Base-by-base conservation (phyloP, 2,113 vertebrate species). In the Megaceryle maxima region DNA sequence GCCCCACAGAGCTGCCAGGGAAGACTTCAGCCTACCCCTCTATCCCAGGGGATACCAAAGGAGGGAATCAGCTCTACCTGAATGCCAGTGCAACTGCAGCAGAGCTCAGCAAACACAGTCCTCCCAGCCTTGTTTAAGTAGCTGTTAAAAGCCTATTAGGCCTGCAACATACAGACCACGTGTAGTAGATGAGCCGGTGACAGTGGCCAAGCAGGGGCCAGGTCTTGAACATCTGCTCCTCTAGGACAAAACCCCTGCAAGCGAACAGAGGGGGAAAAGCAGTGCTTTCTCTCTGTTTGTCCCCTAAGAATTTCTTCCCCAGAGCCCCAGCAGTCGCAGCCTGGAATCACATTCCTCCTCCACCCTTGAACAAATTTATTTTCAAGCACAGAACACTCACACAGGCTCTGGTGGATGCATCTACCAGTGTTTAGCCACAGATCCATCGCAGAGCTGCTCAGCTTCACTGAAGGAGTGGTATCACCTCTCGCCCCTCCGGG, bases 361-460 rank as follows among this genome's bases (percentile, higher is more conserved):
- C 37, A 5, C 35, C 73, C 78, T 5, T 7, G 5, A 13, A 3
- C 7, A 7, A 64, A 31, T 74, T 77, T 33, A 4, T 70, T 86
- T 73, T 37, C 1, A 28, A 59, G 51, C 1, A 0, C 53, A 24
- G 44, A 69, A 70, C 50, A 53, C 91, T 64, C 78, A 77, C 53
- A 1, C 17, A 1, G 21, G 51, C 81, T 60, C 59, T 8, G 35
- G 17, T 11, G 0, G n/a, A 21, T 0, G 29, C 67, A 37, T 92
- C 86, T 96, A 96, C 96, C 97, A 90, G 96, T 69, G 64, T 76
- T 86, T 21, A 59, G 94, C 26, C 83, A 18, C 62, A 16, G 88
- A 26, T 84, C 82, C 5, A 0, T 37, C 8, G 70, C 53, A n/a
- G 92, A 90, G 72, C 44, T 5, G 2, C 39, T 46, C 77, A 63